Evolutionary conservation across 1,140 invertebrate species (phyloP), one percentile per base, ranked within the genome.

Genomic region (Drosophila athabasca): DNA sequence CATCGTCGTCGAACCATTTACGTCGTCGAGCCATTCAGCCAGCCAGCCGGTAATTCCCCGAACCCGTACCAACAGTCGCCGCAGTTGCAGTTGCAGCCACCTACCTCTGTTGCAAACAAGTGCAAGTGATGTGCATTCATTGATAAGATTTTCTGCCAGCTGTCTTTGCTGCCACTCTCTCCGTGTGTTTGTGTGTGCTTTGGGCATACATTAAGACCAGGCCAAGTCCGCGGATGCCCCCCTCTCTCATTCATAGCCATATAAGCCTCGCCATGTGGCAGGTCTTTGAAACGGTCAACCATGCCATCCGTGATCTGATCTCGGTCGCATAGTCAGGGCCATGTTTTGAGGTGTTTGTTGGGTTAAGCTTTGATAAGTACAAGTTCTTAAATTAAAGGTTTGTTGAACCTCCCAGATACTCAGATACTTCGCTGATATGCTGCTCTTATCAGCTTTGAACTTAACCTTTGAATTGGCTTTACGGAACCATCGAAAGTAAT

Each of bases 111-210:
- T 67, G 68, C 82, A 87, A 87, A 88, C 82, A 87, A 87, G 82
- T 87, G 82, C 82, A 87, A 87, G 82, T 87, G 82, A 87, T 87
- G 82, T 83, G 82, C 82, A 87, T 87, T 87, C 82, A 87, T 87
- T 87, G 82, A 87, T 87, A 87, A 87, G 82, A 87, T 82, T 84
- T 85, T 76, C 78, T 79, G 79, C 82, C 69, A 78, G 77, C 64
- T 73, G 48, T 45, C 50, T 44, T 55, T 58, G 46, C 19, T 31
- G 31, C 53, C 19, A 39, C 15, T 49, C 17, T 44, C 22, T 41
- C n/a, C 53, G 54, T 24, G 48, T 61, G 45, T 65, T 44, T 54
- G 57, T 66, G 62, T 41, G 24, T 70, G 74, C 71, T 75, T 85
- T 85, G 83, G 81, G 82, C 81, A 85, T 85, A 85, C 81, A 85